Evolutionary conservation across 2,797 vertebrate species (phyloP), one percentile per base, ranked within the genome.

Genomic region (Aphelocoma californica): DNA sequence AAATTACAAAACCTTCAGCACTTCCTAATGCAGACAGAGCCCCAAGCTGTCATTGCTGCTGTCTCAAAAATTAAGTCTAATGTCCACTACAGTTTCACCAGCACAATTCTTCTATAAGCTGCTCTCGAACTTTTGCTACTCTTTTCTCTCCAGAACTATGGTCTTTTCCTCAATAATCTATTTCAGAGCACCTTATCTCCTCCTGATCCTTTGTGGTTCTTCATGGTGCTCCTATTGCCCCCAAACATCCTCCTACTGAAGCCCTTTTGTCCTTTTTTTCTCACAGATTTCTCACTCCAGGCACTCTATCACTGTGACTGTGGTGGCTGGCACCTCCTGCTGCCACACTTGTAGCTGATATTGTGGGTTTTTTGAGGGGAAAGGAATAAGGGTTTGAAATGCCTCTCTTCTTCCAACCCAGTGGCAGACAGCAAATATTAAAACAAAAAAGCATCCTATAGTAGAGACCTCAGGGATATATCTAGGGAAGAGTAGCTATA

Each of bases 281-380:
- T 71, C 2, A 32, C 6, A 77, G 19, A 20, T 16, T 65, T 82
- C 44, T 82, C 18, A 38, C 19, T 45, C 75, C 38, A 86, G 45
- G 26, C 18, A 57, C 29, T 72, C 24, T 23, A 6, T 47, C 21
- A 51, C 26, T 71, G 26, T 34, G 5, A 19, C 56, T 81, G 66
- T 42, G 25, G 45, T 36, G n/a, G 7, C 29, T 83, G 32, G 3
- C 38, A 58, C 13, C 7, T 69, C 25, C 40, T 90, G 47, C 47
- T 71, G 42, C 47, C 20, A 36, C 47, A 23, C 8, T 21, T 42
- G 15, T 66, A 32, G 20, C 23, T 66, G 32, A 15, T 32, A 50
- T 44, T 8, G 1, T 47, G 20, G 3, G 0, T 1, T 60, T 78
- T 16, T 6, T 8, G 0, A 1, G 7, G 24, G 18, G 21, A 66